Evolutionary conservation across 2,888 invertebrate genomes (phyloP), one percentile per base, ranked within the genome.

Genomic region (Synanthedon myopaeformis): DNA sequence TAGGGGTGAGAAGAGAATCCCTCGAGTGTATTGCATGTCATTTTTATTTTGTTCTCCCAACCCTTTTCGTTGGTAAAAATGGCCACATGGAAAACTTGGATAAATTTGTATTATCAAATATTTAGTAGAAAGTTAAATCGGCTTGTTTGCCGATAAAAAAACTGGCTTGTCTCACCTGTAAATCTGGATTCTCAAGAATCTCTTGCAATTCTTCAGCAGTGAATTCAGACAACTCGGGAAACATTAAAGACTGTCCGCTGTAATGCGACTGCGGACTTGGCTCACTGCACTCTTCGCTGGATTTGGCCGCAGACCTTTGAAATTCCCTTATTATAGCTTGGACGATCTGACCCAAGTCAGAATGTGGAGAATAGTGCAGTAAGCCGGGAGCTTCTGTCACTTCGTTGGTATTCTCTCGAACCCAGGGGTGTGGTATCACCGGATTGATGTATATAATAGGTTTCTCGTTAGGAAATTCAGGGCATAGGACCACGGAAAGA

Each of bases 301-400:
- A 69, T 81, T 91, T 60, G 49, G 61, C 74, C 0, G 79, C 80
- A 11, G 74, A 59, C 65, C 91, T 89, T 74, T 93, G 92, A 63
- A 93, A 93, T 76, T 95, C 94, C 54, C 94, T 84, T 58, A 93
- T 93, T 51, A 94, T 92, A 17, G 93, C 94, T 74, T 94, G 94
- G 0, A 94, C 94, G 3, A 95, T 92, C 55, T 94, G 89, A 0
- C 94, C 94, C 59, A 95, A 86, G 78, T 95, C 95, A 0, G 94
- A 94, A 78, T 94, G 93, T 49, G 91, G 82, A 14, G 93, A 92
- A 67, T 92, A 94, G 90, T 93, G 94, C 48, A 94, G 66, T 42
- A 94, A 74, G 3, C 94, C 95, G 1, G 94, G 94, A 14, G 94
- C 94, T 19, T 90, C 89, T 13, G 90, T 86, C 41, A 94, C 89